Evolutionary conservation across 2,888 invertebrate species (phyloP).

Genomic region (Acrocera orbiculus): DNA sequence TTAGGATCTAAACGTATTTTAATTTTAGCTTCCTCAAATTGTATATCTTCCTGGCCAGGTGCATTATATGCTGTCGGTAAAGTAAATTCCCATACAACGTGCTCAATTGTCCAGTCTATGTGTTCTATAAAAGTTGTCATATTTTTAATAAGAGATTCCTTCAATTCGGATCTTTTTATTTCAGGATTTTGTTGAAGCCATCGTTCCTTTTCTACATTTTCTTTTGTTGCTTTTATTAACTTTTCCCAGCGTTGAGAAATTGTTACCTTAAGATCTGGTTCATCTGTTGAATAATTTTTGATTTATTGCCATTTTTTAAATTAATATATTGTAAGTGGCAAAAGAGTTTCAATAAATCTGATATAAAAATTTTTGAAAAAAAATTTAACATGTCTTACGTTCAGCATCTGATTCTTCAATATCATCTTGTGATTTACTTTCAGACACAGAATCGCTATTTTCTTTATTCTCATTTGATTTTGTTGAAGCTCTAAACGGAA

Average conservation of each 20-base stretch:
- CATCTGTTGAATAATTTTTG: too few relatives aligned
- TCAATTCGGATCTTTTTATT: slow-evolving; percentile 20
- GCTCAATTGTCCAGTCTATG: slow-evolving; percentile 32
- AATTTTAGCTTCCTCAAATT: slow-evolving; percentile 26
- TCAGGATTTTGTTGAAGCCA: slow-evolving; percentile 18
- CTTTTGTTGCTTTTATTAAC: slow-evolving; percentile 34
- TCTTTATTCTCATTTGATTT: too few relatives aligned
- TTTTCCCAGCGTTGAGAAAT: slow-evolving; percentile 41
- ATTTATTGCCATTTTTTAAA: too few relatives aligned
- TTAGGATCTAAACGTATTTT: slow-evolving; percentile 25
- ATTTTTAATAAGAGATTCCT: slow-evolving; percentile 24
- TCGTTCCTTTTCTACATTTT: slow-evolving; percentile 29
- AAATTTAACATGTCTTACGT: too few relatives aligned
- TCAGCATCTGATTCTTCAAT: too few relatives aligned
- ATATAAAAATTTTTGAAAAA: too few relatives aligned
- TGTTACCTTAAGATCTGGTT: slow-evolving; percentile 31
- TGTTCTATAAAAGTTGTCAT: slow-evolving; percentile 35
- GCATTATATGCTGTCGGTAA: slow-evolving; percentile 27
- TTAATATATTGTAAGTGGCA: too few relatives aligned
- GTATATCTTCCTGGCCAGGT: slow-evolving; percentile 26
- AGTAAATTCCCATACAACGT: slow-evolving; percentile 27
- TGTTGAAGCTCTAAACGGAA: too few relatives aligned
- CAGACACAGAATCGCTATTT: too few relatives aligned
- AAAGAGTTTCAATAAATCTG: too few relatives aligned
- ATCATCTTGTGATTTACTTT: too few relatives aligned